These are phyloP conservation scores for Calameuta idolon DNA, from an alignment of 2,888 invertebrate species.

Conservation along the genomic window DNA sequence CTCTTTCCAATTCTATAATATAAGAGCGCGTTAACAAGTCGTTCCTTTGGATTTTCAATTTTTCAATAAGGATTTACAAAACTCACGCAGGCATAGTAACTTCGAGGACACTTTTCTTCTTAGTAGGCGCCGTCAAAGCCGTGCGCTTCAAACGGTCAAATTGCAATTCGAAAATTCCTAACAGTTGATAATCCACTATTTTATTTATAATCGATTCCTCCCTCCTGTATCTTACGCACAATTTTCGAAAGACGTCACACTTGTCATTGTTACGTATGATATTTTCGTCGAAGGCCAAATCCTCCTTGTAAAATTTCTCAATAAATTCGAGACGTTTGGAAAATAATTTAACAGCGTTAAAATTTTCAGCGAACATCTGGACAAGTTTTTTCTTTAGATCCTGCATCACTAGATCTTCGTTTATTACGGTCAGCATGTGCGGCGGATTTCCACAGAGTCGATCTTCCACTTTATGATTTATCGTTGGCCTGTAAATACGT, in stretches of 20 bases:
- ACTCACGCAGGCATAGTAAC: constrained; percentile 76
- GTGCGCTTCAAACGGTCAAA: constrained; percentile 78
- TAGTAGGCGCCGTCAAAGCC: constrained; percentile 78
- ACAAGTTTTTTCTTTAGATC: constrained; percentile 72
- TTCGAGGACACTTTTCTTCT: constrained; percentile 76
- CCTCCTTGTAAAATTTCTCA: constrained; percentile 77
- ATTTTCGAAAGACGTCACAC: constrained; percentile 72
- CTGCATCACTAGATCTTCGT: constrained; percentile 74
- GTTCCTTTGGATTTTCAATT: neutral
- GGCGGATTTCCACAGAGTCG: constrained; percentile 82
- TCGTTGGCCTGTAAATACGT: constrained; percentile 74
- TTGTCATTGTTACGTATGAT: constrained; percentile 73
- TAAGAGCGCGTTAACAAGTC: constrained; percentile 6
- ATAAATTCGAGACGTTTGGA: constrained; percentile 76
- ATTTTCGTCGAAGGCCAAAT: constrained; percentile 74
- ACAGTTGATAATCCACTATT: constrained; percentile 75
- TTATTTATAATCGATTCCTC: constrained; percentile 78
- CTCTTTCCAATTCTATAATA: constrained; percentile 73
- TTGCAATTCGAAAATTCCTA: constrained; percentile 81
- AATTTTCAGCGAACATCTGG: constrained; percentile 72
- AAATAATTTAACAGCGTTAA: constrained; percentile 74
- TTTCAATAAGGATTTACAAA: neutral
- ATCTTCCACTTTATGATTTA: constrained; percentile 85
- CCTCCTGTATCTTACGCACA: constrained; percentile 77
- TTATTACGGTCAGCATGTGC: constrained; percentile 76